Conservation (phyloP, 2,797 vertebrate species). For the Amblyraja radiata region DNA sequence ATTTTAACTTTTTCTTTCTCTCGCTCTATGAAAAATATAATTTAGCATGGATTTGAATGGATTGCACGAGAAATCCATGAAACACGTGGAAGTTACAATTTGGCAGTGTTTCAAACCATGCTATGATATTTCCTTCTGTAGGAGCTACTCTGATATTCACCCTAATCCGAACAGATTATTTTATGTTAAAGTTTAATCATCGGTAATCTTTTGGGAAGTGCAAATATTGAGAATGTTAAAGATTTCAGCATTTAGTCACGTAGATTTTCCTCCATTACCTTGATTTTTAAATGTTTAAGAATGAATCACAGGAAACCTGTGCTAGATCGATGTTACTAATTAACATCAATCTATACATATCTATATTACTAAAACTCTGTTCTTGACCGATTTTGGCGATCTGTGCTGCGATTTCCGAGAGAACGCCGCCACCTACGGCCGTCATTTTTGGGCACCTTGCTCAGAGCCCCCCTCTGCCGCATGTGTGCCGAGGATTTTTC, state of each 20-base stretch:
- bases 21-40: no score
- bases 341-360: neutral
- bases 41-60: neutral
- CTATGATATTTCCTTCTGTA: neutral
- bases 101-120: neutral
- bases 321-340: neutral
- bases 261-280: neutral
- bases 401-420: no score
- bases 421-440: no score
- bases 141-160: neutral
- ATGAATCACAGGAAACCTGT: neutral
- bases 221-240: neutral
- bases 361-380: no score
- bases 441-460: no score
- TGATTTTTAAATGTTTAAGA: neutral
- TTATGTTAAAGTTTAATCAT: neutral
- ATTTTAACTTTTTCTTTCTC: no score
- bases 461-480: no score
- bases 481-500: no score
- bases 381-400: no score
- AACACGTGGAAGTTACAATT: neutral
- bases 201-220: neutral
- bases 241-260: neutral
- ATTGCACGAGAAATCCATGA: neutral
- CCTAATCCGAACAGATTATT: neutral